Evolutionary conservation across 1,140 invertebrate genomes (phyloP), one percentile per base, ranked within the genome.

Genomic region (Belonocnema kinseyi): DNA sequence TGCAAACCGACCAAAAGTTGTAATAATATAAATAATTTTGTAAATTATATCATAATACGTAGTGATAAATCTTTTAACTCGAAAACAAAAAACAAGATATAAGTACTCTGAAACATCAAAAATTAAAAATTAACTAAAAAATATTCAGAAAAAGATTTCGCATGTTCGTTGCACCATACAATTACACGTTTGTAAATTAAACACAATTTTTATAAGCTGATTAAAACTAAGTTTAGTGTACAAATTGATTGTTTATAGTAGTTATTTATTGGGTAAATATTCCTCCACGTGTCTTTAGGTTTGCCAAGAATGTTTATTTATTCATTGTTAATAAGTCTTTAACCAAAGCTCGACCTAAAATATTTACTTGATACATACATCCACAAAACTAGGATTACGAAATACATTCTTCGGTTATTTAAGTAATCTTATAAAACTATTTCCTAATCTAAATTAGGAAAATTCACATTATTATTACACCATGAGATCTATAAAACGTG

Each of bases 321-420:
- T 61, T 7, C 14, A n/a, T 14, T 40, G 26, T 66, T 66, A 3
- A 61, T 26, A 19, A 46, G 40, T 46, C 26, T 21, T 66, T 26
- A 40, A 66, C 61, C 61, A 66, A 66, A 66, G 61, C 61, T 66
- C 13, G 61, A 16, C n/a, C 61, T 33, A 66, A 66, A 66, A 66
- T 40, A 66, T 21, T 40, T 66, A 14, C 12, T 66, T 40, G 11
- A 33, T 58, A 58, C 26, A 58, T 2, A 58, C 26, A 58, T 21
- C 17, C 50, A 72, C 14, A 72, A 16, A 19, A 16, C n/a, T 72
- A 50, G 40, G 26, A 8, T 13, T 46, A 66, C 46, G 13, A 8
- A 13, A 46, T n/a, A 14, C 16, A 40, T 58, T 58, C 17, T 54
- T 54, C 2, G 19, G n/a, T n/a, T 66, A 40, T 33, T 16, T 66